Percentiles rank a stretch among this genome's conserved stretches.
Evolutionary conservation across 2,888 invertebrate genomes (phyloP).

Genomic region (Drosophila pegasa): DNA sequence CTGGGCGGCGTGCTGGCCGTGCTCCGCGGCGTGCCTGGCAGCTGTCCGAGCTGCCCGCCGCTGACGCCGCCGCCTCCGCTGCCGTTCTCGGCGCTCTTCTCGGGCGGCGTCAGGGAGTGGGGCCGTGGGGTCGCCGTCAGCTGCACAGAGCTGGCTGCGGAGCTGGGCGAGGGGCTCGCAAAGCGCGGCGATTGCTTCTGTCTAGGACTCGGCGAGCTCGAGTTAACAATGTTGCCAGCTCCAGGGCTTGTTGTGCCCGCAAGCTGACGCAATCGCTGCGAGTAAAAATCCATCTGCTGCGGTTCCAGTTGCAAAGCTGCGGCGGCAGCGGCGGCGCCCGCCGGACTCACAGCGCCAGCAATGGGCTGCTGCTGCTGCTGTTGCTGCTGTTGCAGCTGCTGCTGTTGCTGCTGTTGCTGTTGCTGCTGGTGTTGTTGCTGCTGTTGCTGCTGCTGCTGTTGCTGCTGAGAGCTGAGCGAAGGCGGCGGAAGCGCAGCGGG

Average conservation of each 20-base stretch:
- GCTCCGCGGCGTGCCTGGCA: slow-evolving; percentile 40
- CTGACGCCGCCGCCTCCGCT: slow-evolving; percentile 82
- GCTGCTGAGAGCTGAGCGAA: slow-evolving; percentile 69
- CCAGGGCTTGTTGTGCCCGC: slow-evolving; percentile 97
- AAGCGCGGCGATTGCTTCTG: slow-evolving; percentile 92
- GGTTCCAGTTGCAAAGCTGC: slow-evolving; percentile 89
- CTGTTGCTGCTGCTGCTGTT: slow-evolving; percentile 58
- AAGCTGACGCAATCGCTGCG: slow-evolving; percentile 99
- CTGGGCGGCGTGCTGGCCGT: slow-evolving; percentile 87
- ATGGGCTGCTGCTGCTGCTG: slow-evolving; percentile 36
- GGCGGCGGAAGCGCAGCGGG: slow-evolving; percentile 75
- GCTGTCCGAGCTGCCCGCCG: slow-evolving; percentile 88
- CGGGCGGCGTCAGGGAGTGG: slow-evolving; percentile 89
- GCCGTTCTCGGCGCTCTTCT: slow-evolving; percentile 70
- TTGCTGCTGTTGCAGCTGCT: slow-evolving; percentile 34
- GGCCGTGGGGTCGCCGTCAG: slow-evolving; percentile 85
- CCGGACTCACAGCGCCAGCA: slow-evolving; percentile 73
- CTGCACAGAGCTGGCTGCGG: slow-evolving; percentile 27
- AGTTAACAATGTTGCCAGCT: slow-evolving; percentile 89
- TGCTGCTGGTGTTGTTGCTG: slow-evolving; percentile 53
- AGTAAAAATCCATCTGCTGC: slow-evolving; percentile 99
- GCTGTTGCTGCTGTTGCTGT: slow-evolving; percentile 39
- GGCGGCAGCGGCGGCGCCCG: slow-evolving; percentile 38
- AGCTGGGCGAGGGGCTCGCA: slow-evolving; percentile 92
- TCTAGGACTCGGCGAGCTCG: slow-evolving; percentile 93